Conservation (phyloP, 2,797 vertebrate species). For the Staurois parvus region DNA sequence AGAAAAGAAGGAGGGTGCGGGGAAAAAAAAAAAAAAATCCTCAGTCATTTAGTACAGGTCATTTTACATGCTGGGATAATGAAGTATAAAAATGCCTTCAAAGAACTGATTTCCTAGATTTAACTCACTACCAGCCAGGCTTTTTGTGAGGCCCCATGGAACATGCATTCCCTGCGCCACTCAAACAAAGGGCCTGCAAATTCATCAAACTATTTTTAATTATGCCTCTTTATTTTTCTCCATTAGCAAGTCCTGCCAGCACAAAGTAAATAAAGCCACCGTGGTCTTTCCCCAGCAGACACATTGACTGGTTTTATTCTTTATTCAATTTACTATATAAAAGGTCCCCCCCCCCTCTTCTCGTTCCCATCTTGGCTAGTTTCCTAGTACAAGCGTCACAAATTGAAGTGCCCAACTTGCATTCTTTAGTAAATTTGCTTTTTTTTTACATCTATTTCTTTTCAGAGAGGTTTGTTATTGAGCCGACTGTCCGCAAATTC, state of each 20-base stretch:
- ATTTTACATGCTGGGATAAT: constrained; percentile 99
- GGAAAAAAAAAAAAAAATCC: constrained; percentile 80
- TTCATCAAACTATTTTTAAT: constrained; percentile 99
- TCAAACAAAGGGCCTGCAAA: constrained; percentile 91
- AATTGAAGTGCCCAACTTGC: constrained; percentile 77
- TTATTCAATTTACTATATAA: constrained; percentile 83
- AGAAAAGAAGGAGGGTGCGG: constrained; percentile 74
- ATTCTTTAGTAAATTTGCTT: constrained; percentile 98
- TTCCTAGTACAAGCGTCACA: constrained; percentile 77
- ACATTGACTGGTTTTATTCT: constrained; percentile 84
- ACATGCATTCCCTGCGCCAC: constrained; percentile 78
- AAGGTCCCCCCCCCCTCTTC: constrained; percentile 67
- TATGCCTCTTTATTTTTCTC: constrained; percentile 86
- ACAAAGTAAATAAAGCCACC: constrained; percentile 88
- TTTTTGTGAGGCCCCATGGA: constrained; percentile 84
- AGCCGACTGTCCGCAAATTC: constrained; percentile 99
- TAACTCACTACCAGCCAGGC: constrained; percentile 85
- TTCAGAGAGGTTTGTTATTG: constrained; percentile 99
- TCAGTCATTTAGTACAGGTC: constrained; percentile 96
- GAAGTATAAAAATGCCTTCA: constrained; percentile 98
- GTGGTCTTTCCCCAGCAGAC: constrained; percentile 82
- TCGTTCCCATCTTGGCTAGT: constrained; percentile 77
- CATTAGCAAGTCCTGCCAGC: constrained; percentile 83
- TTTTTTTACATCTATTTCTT: constrained; percentile 99
- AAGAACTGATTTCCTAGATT: constrained; percentile 94